These are phyloP conservation scores for Shinisaurus crocodilurus DNA, from an alignment of 2,113 vertebrate genomes.

Conservation along the genomic window DNA sequence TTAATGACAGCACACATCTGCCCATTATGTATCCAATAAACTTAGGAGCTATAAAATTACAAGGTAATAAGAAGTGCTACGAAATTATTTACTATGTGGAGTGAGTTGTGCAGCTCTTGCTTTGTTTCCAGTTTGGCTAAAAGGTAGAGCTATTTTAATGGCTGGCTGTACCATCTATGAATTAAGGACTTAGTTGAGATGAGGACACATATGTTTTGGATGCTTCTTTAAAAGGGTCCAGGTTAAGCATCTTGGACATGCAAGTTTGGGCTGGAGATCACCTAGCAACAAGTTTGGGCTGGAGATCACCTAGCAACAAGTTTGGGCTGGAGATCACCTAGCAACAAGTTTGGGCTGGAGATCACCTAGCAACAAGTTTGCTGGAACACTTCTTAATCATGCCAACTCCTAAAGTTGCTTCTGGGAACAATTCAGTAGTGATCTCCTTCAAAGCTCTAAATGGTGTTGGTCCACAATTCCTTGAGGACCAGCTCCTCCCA, in stretches of 20 bases:
- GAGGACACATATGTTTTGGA: background rate
- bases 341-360: constrained; percentile 17
- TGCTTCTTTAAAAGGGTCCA: constrained; percentile 32
- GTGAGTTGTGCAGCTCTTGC: constrained; percentile 31
- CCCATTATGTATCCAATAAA: constrained; percentile 65
- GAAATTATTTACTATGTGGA: constrained; percentile 41
- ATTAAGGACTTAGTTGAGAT: constrained; percentile 39
- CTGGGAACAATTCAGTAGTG: background rate
- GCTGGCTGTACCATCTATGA: background rate
- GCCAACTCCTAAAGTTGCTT: background rate
- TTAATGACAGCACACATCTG: constrained; percentile 69
- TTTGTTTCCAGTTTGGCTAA: constrained; percentile 34
- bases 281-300: constrained; percentile 17
- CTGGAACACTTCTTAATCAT: background rate
- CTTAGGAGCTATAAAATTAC: constrained; percentile 64
- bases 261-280: constrained; percentile 9
- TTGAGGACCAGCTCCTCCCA: background rate
- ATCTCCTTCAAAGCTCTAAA: background rate
- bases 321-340: constrained; percentile 14
- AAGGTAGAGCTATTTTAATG: constrained; percentile 18
- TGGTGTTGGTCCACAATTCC: background rate
- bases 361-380: constrained; percentile 17
- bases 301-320: constrained; percentile 10
- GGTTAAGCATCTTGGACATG: background rate
- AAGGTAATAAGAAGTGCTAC: constrained; percentile 64